Percentiles rank a stretch among this genome's conserved stretches.
phyloP scores from a whole-genome alignment of 2,797 vertebrate species.

The Danio kyathit region DNA sequence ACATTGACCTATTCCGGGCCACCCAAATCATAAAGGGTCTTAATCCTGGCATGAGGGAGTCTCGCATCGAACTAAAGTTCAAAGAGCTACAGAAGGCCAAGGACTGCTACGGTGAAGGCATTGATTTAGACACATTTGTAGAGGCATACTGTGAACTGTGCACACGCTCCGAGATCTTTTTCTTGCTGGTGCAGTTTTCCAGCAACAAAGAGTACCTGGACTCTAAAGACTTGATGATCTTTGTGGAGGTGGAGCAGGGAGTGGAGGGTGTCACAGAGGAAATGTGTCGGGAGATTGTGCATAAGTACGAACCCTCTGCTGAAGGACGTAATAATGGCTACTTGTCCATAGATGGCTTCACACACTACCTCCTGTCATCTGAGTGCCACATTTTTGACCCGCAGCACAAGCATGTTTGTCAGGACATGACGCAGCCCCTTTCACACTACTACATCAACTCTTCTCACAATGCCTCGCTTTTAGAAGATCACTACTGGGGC shows the following conservation, averaged over 20 bases:
- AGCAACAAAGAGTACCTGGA: constrained; percentile 95
- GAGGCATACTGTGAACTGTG: constrained; percentile 92
- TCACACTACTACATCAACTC: constrained; percentile 96
- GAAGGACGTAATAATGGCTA: constrained; percentile 88
- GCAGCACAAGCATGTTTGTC: constrained; percentile 90
- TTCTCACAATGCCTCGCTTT: constrained; percentile 89
- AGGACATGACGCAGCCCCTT: constrained; percentile 91
- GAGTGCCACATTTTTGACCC: constrained; percentile 96
- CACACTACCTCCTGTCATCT: constrained; percentile 91
- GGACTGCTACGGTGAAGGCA: constrained; percentile 81
- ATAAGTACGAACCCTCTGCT: constrained; percentile 89
- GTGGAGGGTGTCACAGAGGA: constrained; percentile 89
- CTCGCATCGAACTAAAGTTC: constrained; percentile 90
- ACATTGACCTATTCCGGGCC: constrained; percentile 85
- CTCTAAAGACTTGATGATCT: constrained; percentile 90
- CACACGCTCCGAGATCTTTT: constrained; percentile 93
- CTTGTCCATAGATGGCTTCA: constrained; percentile 91
- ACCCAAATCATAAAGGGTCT: constrained; percentile 91
- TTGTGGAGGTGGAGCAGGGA: constrained; percentile 92
- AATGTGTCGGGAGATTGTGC: constrained; percentile 86
- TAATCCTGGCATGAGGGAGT: constrained; percentile 91
- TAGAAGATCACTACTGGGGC: constrained; percentile 93
- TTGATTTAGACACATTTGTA: constrained; percentile 87
- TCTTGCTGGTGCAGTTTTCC: constrained; percentile 92
- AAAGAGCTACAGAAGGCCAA: constrained; percentile 92